A percentile compares a stretch with the other conserved stretches of the same genome.
Conservation (phyloP, 2,113 vertebrate genomes). For the Galbula dea region DNA sequence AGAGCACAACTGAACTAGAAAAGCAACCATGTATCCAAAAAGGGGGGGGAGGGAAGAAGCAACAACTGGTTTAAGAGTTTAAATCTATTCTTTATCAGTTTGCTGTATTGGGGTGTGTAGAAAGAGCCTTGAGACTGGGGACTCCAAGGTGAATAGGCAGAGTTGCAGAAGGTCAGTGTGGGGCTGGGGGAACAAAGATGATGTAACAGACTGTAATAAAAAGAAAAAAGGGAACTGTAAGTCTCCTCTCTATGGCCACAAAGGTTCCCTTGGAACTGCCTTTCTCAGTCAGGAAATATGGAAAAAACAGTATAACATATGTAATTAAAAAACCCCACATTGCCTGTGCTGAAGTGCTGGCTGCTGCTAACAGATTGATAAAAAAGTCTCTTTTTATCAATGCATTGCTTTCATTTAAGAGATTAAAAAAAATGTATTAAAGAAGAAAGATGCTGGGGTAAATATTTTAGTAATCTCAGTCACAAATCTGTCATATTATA, state of each 20-base stretch:
- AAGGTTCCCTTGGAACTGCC: not conserved
- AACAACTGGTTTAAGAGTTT: not conserved
- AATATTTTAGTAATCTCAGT: constrained; percentile 7
- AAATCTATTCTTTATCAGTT: not conserved
- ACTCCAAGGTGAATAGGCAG: rapidly evolving
- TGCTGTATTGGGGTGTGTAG: not conserved
- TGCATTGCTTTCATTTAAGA: not conserved
- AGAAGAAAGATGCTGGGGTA: not conserved
- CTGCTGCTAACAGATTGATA: not conserved
- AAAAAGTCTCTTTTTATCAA: not conserved
- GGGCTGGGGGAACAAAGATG: not conserved
- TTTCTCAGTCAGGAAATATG: not conserved
- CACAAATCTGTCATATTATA: not conserved
- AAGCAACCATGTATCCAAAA: not conserved
- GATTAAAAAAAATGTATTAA: not conserved
- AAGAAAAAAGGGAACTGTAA: not conserved
- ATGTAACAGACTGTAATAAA: not conserved
- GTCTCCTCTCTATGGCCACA: not conserved
- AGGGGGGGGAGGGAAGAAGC: not conserved
- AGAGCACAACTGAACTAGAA: not conserved
- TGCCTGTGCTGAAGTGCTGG: not conserved
- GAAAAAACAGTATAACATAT: not conserved
- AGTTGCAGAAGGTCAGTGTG: rapidly evolving
- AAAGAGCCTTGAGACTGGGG: not conserved
- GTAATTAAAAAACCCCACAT: not conserved